These are phyloP conservation scores for Gerris lacustris DNA, from an alignment of 2,888 invertebrate genomes.

Conservation along the genomic window DNA sequence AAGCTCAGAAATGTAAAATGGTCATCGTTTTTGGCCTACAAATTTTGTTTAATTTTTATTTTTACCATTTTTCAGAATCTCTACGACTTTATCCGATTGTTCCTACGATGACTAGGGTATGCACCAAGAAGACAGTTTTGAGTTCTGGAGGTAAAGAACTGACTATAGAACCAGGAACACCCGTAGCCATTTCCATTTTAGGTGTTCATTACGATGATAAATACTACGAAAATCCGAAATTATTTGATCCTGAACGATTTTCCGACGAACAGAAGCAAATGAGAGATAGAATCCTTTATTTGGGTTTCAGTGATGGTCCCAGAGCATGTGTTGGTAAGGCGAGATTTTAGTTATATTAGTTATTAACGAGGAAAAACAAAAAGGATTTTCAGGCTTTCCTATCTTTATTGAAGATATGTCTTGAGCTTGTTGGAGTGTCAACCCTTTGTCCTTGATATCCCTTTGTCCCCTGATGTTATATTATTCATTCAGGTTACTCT, in stretches of 20 bases:
- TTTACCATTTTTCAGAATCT: constrained; percentile 35
- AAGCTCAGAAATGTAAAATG: too few species aligned
- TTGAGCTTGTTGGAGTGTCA: too few species aligned
- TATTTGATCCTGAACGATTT: constrained; percentile 5
- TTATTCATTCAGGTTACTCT: too few species aligned
- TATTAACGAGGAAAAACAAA: too few species aligned
- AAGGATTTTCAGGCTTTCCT: too few species aligned
- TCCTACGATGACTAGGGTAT: constrained; percentile 33
- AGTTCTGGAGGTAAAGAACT: neutral
- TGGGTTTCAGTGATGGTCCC: constrained; percentile 1
- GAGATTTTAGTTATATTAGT: too few species aligned
- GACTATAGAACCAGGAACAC: constrained; percentile 7
- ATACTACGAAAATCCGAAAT: neutral
- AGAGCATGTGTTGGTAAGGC: constrained; percentile 4
- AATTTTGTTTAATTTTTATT: too few species aligned
- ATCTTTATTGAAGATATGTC: too few species aligned
- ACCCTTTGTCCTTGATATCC: too few species aligned
- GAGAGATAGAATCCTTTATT: neutral
- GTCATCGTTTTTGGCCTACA: too few species aligned
- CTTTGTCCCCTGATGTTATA: too few species aligned
- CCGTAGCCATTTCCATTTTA: neutral
- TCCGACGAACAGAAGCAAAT: neutral
- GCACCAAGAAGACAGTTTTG: constrained; percentile 23
- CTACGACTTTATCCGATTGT: constrained; percentile 39
- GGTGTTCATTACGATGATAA: neutral